Evolutionary conservation across 2,113 vertebrate species (phyloP).

Genomic region (Sporophila hypoxantha): DNA sequence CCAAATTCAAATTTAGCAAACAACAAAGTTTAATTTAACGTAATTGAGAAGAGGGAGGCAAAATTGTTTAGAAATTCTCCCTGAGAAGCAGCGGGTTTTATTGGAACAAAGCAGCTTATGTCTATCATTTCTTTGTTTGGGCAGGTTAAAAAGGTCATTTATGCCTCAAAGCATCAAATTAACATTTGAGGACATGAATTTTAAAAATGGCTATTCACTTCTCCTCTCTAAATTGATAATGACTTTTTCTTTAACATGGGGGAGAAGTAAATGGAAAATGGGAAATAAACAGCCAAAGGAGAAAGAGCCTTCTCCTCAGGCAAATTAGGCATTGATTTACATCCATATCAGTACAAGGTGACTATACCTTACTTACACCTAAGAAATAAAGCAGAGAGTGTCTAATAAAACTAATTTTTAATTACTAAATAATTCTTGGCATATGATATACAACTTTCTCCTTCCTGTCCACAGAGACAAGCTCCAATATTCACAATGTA

Average conservation of each 20-base stretch:
- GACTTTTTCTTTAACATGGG: not conserved
- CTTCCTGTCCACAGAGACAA: not conserved
- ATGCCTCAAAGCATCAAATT: constrained; percentile 74
- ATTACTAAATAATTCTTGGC: not conserved
- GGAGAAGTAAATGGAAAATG: not conserved
- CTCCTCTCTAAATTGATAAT: constrained; percentile 61
- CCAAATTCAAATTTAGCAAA: constrained; percentile 25
- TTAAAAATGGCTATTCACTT: constrained; percentile 68
- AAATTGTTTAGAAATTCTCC: constrained; percentile 63
- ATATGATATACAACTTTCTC: not conserved
- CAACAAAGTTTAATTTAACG: constrained; percentile 49
- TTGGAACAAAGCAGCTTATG: constrained; percentile 69
- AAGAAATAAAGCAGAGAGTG: constrained; percentile 8
- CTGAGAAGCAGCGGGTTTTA: constrained; percentile 64
- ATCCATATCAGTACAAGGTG: not conserved
- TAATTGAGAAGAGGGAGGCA: constrained; percentile 46
- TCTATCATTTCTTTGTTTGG: constrained; percentile 64
- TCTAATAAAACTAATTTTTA: not conserved
- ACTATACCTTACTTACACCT: constrained; percentile 35
- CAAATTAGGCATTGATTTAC: constrained; percentile 37
- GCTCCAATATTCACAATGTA: not conserved
- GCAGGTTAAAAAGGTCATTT: constrained; percentile 70
- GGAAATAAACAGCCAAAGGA: not conserved
- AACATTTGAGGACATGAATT: constrained; percentile 73
- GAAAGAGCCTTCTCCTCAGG: not conserved